phyloP scores from a whole-genome alignment of 2,113 vertebrate species.

The Lynx canadensis region DNA sequence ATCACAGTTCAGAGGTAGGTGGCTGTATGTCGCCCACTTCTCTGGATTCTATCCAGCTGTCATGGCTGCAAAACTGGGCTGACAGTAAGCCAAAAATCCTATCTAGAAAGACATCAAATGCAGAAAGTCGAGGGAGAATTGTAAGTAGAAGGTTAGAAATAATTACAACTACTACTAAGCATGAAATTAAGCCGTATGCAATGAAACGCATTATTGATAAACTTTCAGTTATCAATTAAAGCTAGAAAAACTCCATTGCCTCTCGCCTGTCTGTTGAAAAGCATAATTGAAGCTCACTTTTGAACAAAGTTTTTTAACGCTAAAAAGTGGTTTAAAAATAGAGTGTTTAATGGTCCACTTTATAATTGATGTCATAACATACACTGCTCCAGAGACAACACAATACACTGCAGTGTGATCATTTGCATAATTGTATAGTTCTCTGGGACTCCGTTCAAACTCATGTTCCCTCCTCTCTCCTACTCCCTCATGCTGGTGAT shows the following conservation, averaged over 20 bases:
- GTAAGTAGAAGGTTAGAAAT: constrained; percentile 41
- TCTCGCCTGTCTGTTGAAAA: neutral
- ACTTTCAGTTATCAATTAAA: constrained; percentile 37
- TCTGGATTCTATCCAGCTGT: neutral
- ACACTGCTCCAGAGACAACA: neutral
- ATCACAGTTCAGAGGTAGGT: neutral
- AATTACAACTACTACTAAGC: constrained; percentile 32
- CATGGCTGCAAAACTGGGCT: neutral
- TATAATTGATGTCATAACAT: neutral
- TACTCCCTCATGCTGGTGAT: neutral
- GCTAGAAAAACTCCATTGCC: constrained; percentile 4
- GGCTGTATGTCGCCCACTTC: neutral
- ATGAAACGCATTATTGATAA: constrained; percentile 55
- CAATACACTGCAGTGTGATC: neutral
- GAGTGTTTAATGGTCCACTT: neutral
- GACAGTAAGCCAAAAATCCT: neutral
- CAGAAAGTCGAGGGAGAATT: neutral
- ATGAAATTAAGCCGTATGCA: constrained; percentile 42
- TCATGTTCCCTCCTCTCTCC: neutral
- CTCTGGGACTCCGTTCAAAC: constrained; percentile 1
- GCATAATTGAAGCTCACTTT: neutral
- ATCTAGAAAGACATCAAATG: constrained; percentile 8
- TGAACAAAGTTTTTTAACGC: neutral
- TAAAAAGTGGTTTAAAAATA: constrained; percentile 34
- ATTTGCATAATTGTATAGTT: neutral